phyloP scores from a whole-genome alignment of 2,797 vertebrate species.

The Molossus alvarezi region DNA sequence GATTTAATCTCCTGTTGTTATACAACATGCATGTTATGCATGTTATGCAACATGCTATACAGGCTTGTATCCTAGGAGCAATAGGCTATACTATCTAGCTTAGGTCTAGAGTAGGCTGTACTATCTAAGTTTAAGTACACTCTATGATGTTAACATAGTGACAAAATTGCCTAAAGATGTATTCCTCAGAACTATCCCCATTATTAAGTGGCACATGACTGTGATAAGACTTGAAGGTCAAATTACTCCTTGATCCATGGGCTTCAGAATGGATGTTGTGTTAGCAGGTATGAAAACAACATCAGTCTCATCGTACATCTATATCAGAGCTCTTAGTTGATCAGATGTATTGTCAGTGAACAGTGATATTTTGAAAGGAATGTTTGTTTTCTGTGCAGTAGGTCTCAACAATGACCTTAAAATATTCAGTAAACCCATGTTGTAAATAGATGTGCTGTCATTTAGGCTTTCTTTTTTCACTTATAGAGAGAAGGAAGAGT shows the following conservation, averaged over 20 bases:
- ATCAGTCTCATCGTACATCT: neutral
- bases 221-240: neutral
- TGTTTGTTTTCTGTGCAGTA: neutral
- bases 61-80: neutral
- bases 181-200: neutral
- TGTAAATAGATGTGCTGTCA: neutral
- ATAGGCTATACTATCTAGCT: too few relatives aligned
- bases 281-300: neutral
- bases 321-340: neutral
- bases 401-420: neutral
- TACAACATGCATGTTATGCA: too few relatives aligned
- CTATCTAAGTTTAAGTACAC: neutral
- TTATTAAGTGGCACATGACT: neutral
- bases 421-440: neutral
- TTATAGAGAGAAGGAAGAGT: neutral
- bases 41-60: neutral
- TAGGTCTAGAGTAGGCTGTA: neutral
- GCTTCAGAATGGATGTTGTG: neutral
- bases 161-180: neutral
- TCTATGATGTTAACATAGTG: neutral
- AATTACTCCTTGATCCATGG: neutral
- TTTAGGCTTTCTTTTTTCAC: neutral
- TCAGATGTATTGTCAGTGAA: neutral
- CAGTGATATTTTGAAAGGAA: neutral
- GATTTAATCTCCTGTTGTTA: neutral